These are phyloP conservation scores for Apostichopus parvimensis DNA, from an alignment of 35 echinoderm and acorn worm species.

Conservation along the genomic window DNA sequence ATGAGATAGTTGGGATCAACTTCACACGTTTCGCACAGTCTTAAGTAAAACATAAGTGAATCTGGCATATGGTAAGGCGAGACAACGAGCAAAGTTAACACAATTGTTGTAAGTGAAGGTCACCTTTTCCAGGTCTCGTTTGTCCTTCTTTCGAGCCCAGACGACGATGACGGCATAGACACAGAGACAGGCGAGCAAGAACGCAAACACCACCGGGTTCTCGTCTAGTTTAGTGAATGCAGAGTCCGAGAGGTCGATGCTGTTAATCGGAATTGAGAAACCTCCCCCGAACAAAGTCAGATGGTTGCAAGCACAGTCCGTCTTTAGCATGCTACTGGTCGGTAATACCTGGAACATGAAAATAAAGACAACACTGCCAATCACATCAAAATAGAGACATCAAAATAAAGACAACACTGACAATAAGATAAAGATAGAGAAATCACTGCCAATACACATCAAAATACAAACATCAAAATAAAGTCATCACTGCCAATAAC, in stretches of 20 bases:
- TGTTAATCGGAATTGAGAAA: slow-evolving; percentile 85
- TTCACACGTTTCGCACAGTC: no score
- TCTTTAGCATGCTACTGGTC: slow-evolving; percentile 44
- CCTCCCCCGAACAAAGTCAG: slow-evolving; percentile 92
- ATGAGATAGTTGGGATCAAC: no score
- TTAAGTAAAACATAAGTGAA: no score
- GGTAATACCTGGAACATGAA: slow-evolving; percentile 60
- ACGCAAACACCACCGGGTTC: slow-evolving; percentile 92
- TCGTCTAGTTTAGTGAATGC: slow-evolving; percentile 95
- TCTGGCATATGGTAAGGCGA: no score
- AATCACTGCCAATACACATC: no score
- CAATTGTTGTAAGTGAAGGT: no score
- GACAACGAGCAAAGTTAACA: no score
- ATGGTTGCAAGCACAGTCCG: slow-evolving; percentile 76
- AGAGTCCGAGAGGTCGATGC: slow-evolving; percentile 78
- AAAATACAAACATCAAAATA: not conserved
- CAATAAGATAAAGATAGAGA: no score
- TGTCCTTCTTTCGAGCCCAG: slow-evolving; percentile 94
- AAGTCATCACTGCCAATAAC: no score
- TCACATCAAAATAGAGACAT: no score
- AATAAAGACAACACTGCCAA: not conserved
- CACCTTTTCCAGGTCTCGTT: slow-evolving; percentile 90
- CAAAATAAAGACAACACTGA: no score
- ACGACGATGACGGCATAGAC: slow-evolving; percentile 81
- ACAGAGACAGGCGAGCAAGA: slow-evolving; percentile 86